These are phyloP conservation scores for Eretmodus cyanostictus DNA, from an alignment of 2,113 vertebrate species.

Conservation along the genomic window DNA sequence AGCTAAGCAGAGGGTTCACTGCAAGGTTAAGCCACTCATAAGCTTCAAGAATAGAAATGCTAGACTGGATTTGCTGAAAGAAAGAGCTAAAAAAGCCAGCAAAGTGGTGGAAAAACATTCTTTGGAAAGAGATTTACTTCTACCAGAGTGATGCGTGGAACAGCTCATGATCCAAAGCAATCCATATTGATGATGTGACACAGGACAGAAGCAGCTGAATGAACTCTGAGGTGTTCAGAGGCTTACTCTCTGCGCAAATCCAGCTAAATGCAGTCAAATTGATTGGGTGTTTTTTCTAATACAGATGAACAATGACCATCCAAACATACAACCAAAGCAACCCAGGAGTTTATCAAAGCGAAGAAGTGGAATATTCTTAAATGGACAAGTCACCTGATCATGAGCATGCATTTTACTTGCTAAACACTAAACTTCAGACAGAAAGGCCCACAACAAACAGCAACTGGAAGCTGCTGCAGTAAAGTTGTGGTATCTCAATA, in stretches of 20 bases:
- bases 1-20: fast-evolving
- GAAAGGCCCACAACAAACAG: background rate
- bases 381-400: background rate
- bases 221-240: background rate
- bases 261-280: background rate
- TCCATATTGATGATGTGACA: background rate
- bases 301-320: background rate
- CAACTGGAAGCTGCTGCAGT: background rate
- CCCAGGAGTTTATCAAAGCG: background rate
- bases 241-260: background rate
- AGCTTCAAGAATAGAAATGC: background rate
- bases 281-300: fast-evolving
- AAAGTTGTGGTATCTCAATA: background rate
- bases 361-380: background rate
- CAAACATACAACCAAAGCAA: fast-evolving
- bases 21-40: background rate
- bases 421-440: background rate
- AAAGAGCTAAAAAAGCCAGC: background rate
- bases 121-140: background rate
- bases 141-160: fast-evolving
- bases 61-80: background rate
- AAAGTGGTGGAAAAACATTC: background rate
- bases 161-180: background rate
- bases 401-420: background rate
- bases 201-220: background rate